These are phyloP conservation scores for Drosophila orosa DNA, from an alignment of 1,140 invertebrate genomes.

Conservation along the genomic window DNA sequence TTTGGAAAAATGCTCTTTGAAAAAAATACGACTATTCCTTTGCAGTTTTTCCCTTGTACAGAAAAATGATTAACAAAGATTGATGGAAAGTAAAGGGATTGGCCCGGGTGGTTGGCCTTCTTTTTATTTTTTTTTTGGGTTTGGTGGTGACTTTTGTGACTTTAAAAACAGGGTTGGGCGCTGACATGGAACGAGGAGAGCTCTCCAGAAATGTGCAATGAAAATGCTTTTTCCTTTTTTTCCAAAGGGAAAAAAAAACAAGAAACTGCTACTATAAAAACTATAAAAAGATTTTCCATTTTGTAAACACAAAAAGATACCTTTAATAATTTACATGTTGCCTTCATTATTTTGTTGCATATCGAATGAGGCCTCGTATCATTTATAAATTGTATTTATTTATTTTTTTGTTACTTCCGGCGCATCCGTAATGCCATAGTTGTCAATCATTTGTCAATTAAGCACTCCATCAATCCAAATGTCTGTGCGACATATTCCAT, in stretches of 20 bases:
- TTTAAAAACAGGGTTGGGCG: slow-evolving; percentile 31
- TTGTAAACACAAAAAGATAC: not conserved
- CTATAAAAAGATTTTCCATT: not conserved
- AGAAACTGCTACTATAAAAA: not conserved
- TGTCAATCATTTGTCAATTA: slow-evolving; percentile 80
- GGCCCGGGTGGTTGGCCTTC: slow-evolving; percentile 40
- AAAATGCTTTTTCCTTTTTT: not conserved
- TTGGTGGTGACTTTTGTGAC: slow-evolving; percentile 55
- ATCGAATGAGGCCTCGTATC: slow-evolving; percentile 24
- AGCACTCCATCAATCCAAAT: slow-evolving; percentile 63
- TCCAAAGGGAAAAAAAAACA: not conserved
- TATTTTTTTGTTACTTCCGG: slow-evolving; percentile 16
- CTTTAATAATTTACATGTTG: slow-evolving; percentile 22
- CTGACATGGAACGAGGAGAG: slow-evolving; percentile 12
- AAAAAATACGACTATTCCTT: slow-evolving; percentile 20
- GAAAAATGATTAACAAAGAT: slow-evolving; percentile 77
- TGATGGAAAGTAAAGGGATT: slow-evolving; percentile 58
- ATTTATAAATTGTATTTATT: slow-evolving; percentile 23
- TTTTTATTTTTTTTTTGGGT: slow-evolving; percentile 12
- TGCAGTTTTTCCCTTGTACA: slow-evolving; percentile 21
- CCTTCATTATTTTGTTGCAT: slow-evolving; percentile 11
- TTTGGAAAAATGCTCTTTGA: slow-evolving; percentile 24
- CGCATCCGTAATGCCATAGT: slow-evolving; percentile 38
- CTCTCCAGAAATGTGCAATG: slow-evolving; percentile 18
- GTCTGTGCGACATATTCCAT: slow-evolving; percentile 35